Base-by-base conservation (phyloP, 2,113 vertebrate species). In the Cyprinodon tularosa region DNA sequence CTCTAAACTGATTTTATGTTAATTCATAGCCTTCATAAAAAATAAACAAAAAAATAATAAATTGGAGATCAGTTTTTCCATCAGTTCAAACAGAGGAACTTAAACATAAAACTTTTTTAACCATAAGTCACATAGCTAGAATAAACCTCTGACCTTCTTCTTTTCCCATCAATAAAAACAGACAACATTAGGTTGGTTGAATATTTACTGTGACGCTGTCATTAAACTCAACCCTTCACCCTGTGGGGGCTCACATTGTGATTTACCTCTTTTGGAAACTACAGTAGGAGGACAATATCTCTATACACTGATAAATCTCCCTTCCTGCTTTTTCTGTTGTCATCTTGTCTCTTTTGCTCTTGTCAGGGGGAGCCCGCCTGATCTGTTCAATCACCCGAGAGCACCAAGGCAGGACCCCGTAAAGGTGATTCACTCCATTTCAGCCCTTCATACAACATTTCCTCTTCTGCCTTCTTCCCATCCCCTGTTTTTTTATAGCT, bases 361-460 rank as follows among this genome's bases (percentile, higher is more conserved):
- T 57, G 40, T 85, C 66, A 77, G 62, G 63, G 62, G 78, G 85
- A 82, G 74, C 86, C 74, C 75, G 45, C 62, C 76, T 86, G 86
- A 90, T 90, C 84, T 86, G 86, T 86, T 87, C 82, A 86, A 88
- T 92, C 86, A 88, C 72, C 85, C 83, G 50, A 73, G 81, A 88
- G 82, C 80, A 47, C 70, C 59, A 80, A 88, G 78, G 85, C 86
- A 81, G 76, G 77, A 83, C 84, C 88, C 85, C 72, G 82, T 85
- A 78, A 87, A 80, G 71, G 81, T 83, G 84, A 90, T 88, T 87
- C 84, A 86, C 87, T 83, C 81, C 80, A 72, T 86, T 86, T 81
- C 80, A 89, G 68, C 66, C 40, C 71, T 83, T 72, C 68, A 65
- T 72, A 76, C 72, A 76, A 78, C 82, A 77, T 89, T 87, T 81